Percentiles rank a stretch among this genome's conserved stretches.
These are phyloP conservation scores for Stenodema calcarata DNA, from an alignment of 2,888 invertebrate genomes.

Conservation along the genomic window DNA sequence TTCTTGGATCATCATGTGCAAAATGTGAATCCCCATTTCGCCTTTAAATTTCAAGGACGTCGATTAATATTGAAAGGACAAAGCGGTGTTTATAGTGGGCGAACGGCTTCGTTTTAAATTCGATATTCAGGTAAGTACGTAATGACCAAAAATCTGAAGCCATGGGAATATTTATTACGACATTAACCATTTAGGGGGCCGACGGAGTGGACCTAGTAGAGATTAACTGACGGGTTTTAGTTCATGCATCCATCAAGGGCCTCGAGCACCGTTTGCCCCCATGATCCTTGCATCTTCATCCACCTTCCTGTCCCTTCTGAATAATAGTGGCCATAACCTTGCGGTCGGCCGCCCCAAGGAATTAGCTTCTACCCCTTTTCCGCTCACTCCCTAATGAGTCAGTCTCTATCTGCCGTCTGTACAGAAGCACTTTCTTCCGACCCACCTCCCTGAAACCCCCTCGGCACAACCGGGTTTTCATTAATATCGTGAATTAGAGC, in stretches of 20 bases:
- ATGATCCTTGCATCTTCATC: slow-evolving; percentile 21
- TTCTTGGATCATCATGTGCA: too few species aligned
- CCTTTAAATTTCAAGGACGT: too few species aligned
- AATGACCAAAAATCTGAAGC: too few species aligned
- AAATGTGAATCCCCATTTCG: too few species aligned
- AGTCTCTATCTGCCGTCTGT: slow-evolving; percentile 24
- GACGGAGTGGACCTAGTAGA: slow-evolving; percentile 1
- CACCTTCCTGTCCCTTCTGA: slow-evolving; percentile 35
- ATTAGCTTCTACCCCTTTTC: slow-evolving; percentile 27
- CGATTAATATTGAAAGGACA: too few species aligned
- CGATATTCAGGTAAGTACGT: too few species aligned
- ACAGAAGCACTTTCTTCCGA: slow-evolving; percentile 1
- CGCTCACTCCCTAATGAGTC: slow-evolving; percentile 4
- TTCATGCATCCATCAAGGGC: slow-evolving; percentile 38
- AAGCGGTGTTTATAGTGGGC: too few species aligned
- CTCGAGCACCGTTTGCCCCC: background rate
- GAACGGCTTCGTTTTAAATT: too few species aligned
- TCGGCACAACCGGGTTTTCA: slow-evolving; percentile 12
- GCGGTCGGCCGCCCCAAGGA: slow-evolving; percentile 36
- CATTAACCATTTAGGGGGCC: slow-evolving; percentile 17
- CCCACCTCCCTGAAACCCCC: background rate
- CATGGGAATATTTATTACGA: background rate
- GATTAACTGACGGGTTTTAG: slow-evolving; percentile 39
- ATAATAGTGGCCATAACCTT: slow-evolving; percentile 43
- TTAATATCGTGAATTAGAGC: slow-evolving; percentile 43